Evolutionary conservation across 2,113 vertebrate species (phyloP), one percentile per base, ranked within the genome.

Genomic region (Lasiurus borealis): DNA sequence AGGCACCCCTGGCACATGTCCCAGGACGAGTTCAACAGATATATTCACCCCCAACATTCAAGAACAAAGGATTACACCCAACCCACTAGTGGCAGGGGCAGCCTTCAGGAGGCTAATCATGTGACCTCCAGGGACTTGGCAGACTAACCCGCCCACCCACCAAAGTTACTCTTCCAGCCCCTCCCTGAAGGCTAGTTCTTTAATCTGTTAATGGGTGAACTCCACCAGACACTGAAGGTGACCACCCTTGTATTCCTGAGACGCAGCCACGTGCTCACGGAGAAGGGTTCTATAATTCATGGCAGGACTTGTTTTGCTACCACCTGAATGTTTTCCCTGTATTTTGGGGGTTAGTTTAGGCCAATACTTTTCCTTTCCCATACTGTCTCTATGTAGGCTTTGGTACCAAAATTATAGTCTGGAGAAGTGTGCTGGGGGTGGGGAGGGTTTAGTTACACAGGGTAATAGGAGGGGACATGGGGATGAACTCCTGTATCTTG

Each of bases 11-110:
- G 4, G 23, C 50, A 14, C 12, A 0, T 1, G 0, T 29, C 54
- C 72, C 5, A 5, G 9, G 62, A 44, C 19, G 25, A 0, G 31
- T 0, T 0, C 0, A 3, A 57, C 6, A 19, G 31, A 54, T 27
- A 8, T 0, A 1, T 4, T 9, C 48, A 36, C 59, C 54, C 71
- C 13, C 14, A 0, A 29, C 3, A 0, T 2, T 34, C 72, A 15
- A 15, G 29, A 27, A 8, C 21, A 6, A 16, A 86, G 71, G 77
- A 13, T 25, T 0, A 14, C 4, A 1, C n/a, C 52, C 13, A 3
- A 6, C 64, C 52, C 8, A 2, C 44, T 8, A 0, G 9, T 6
- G 86, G 34, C 59, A 3, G 27, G 40, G 16, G 78, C 21, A 2
- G 34, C 36, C 78, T 36, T n/a, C 59, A 4, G 3, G 0, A 13